A percentile compares a stretch with the other conserved stretches of the same genome.
Conservation (phyloP, 2,888 invertebrate genomes). For the Microctonus aethiopoides region DNA sequence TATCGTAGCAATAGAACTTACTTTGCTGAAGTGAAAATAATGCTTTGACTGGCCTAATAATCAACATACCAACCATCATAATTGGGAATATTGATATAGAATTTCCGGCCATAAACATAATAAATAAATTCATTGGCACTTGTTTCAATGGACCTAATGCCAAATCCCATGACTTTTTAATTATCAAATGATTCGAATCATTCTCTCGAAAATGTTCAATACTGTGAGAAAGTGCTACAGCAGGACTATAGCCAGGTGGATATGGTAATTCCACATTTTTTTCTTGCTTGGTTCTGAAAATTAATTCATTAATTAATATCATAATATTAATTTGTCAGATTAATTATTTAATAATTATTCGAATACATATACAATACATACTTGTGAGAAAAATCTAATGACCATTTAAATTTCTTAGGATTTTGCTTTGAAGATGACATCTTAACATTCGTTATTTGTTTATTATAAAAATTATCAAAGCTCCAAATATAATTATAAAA, state of each 20-base stretch:
- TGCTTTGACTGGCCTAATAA: slow-evolving; percentile 95
- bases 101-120: slow-evolving; percentile 99
- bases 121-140: slow-evolving; percentile 98
- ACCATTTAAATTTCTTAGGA: slow-evolving; percentile 59
- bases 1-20: slow-evolving; percentile 44
- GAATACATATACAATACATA: slow-evolving; percentile 49
- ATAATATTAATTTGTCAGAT: no score
- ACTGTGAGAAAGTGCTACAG: slow-evolving; percentile 75
- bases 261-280: slow-evolving; percentile 74
- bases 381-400: slow-evolving; percentile 62
- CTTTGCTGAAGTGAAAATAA: slow-evolving; percentile 87
- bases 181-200: slow-evolving; percentile 85
- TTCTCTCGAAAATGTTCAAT: slow-evolving; percentile 85
- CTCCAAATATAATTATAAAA: no score
- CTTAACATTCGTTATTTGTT: slow-evolving; percentile 15
- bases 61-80: slow-evolving; percentile 99
- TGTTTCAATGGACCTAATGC: slow-evolving; percentile 95
- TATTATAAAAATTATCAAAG: not conserved
- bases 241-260: slow-evolving; percentile 87
- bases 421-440: slow-evolving; percentile 50
- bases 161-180: slow-evolving; percentile 97
- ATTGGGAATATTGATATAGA: slow-evolving; percentile 99
- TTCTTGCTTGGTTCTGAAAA: slow-evolving; percentile 58
- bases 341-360: no score
- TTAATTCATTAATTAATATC: no score